Conservation (phyloP, 2,797 vertebrate species). For the Melanotaenia parkinsoni region DNA sequence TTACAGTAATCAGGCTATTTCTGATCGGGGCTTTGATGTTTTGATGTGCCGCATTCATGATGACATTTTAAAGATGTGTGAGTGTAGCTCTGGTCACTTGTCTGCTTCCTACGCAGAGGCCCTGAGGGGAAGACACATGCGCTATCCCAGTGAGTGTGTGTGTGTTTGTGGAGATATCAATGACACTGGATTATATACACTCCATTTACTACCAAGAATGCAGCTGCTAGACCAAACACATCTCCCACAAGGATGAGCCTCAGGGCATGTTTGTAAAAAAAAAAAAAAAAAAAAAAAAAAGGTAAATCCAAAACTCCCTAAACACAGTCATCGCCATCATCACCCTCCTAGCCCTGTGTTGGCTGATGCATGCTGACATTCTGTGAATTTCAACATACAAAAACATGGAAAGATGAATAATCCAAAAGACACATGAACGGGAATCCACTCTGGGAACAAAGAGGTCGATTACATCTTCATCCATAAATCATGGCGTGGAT, state of each 20-base stretch:
- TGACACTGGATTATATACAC: constrained; percentile 70
- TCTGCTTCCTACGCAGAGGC: constrained; percentile 21
- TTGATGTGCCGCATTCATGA: constrained; percentile 17
- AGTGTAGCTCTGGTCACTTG: constrained; percentile 31
- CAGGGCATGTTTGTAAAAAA: constrained; percentile 39
- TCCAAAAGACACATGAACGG: constrained; percentile 39
- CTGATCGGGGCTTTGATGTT: constrained; percentile 22
- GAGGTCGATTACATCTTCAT: constrained; percentile 42
- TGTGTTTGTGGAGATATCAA: constrained; percentile 53
- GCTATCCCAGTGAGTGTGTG: constrained; percentile 12
- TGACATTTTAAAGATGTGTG: constrained; percentile 52
- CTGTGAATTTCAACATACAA: constrained; percentile 27
- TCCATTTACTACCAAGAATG: constrained; percentile 76
- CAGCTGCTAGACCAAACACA: constrained; percentile 52
- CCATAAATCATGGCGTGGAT: constrained; percentile 52
- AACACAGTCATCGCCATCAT: background rate
- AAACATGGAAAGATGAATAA: constrained; percentile 54
- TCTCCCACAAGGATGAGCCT: constrained; percentile 59
- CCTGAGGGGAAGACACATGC: constrained; percentile 42
- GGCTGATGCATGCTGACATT: background rate
- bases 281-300: constrained; percentile 26
- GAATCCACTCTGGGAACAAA: constrained; percentile 23
- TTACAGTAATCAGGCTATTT: constrained; percentile 16
- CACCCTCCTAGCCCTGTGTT: background rate
- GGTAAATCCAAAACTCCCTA: constrained; percentile 14